Base-by-base conservation (phyloP, 2,113 vertebrate species). In the Merops nubicus region DNA sequence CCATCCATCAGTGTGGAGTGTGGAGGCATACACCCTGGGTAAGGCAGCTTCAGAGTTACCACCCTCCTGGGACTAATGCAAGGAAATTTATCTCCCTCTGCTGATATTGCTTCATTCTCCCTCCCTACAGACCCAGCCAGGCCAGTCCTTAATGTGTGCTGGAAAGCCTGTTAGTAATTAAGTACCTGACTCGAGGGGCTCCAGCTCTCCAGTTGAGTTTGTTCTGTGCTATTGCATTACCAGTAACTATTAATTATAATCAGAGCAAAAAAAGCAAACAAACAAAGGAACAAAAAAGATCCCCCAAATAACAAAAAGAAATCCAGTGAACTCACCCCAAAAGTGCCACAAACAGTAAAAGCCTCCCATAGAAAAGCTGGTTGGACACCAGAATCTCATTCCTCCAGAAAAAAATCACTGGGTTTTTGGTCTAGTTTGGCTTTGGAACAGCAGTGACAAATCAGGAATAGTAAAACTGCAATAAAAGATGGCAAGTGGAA, bases 91-190 rank as follows among this genome's bases (percentile, higher is more conserved):
- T 76, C 74, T 91, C 53, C 53, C 50, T 90, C 81, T 85, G 33
- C 54, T 69, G 53, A 14, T 48, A 4, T 4, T 26, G 53, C 53
- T 76, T 26, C 91, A 1, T 18, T 36, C 72, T 31, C 40, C 26
- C 40, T 93, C 88, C 86, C 47, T 1, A 1, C 53, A 51, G 88
- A 56, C 2, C 16, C 80, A 47, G 60, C 48, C 93, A 53, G 65
- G 31, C 48, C 91, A 76, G 4, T 47, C 62, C 91, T 62, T 50
- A 42, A 38, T 42, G 81, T 62, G 85, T 25, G 63, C 82, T 80
- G 81, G 36, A 36, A 85, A 93, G 64, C n/a, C 70, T 95, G 65
- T 7, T 26, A 10, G 88, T 65, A 93, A 93, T 95, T 76, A 90
- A 94, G 54, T 20, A 18, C 67, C 72, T 73, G 87, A 73, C 89